These are phyloP conservation scores for Vicugna pacos DNA, from an alignment of 2,113 vertebrate genomes.

Conservation along the genomic window DNA sequence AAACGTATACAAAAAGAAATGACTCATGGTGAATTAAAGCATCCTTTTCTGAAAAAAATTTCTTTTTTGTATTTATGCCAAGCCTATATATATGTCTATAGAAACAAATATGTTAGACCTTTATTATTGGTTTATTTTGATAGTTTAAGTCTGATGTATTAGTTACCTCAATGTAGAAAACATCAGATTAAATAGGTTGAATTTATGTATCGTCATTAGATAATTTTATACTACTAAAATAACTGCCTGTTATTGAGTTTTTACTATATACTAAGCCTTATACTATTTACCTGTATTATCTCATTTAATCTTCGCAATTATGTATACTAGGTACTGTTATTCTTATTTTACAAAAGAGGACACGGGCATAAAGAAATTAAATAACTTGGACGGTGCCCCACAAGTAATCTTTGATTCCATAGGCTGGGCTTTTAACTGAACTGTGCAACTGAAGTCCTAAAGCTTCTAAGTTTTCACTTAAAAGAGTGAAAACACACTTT, in stretches of 20 bases:
- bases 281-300: background rate
- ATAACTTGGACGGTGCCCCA: background rate
- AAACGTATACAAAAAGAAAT: conserved; percentile 32
- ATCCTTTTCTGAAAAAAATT: background rate
- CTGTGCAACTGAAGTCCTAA: background rate
- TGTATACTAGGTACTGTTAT: background rate
- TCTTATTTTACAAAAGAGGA: background rate
- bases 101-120: background rate
- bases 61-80: conserved; percentile 42
- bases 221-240: background rate
- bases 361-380: background rate
- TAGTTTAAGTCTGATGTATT: background rate
- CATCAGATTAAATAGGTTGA: conserved; percentile 40
- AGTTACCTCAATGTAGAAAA: conserved; percentile 7
- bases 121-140: conserved; percentile 36
- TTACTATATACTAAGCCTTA: background rate
- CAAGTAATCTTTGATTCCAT: background rate
- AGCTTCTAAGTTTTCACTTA: conserved; percentile 45
- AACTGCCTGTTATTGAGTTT: background rate
- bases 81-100: background rate
- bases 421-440: background rate
- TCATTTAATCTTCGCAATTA: conserved; percentile 33
- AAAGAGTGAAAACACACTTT: background rate
- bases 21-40: background rate
- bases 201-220: conserved; percentile 48